A percentile compares a stretch with the other conserved stretches of the same genome.
phyloP scores from a whole-genome alignment of 1,140 invertebrate genomes.

The Polypedilum vanderplanki region DNA sequence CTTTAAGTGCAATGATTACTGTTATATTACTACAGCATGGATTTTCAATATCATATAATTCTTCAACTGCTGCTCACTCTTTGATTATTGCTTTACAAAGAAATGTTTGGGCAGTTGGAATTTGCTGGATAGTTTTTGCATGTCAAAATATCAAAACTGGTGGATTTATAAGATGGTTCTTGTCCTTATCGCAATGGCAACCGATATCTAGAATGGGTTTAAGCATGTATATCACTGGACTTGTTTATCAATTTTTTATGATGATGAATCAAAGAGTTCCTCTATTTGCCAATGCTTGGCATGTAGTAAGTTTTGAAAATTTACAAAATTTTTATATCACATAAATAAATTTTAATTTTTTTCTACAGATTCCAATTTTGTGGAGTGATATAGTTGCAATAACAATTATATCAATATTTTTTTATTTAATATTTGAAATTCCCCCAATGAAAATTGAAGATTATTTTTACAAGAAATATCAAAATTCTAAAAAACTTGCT shows the following conservation, averaged over 20 bases:
- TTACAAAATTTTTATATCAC: not conserved
- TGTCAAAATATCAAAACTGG: slow-evolving; percentile 48
- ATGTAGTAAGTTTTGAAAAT: not conserved
- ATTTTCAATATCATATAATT: not conserved
- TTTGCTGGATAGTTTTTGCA: slow-evolving; percentile 53
- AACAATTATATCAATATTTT: not conserved
- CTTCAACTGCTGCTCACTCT: slow-evolving; percentile 39
- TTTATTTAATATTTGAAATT: not conserved
- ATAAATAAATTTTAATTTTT: not conserved
- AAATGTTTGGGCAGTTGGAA: slow-evolving; percentile 45
- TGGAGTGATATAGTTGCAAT: not conserved
- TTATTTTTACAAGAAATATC: not conserved
- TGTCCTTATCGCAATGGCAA: not conserved
- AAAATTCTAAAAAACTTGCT: not conserved
- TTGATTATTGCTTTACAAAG: slow-evolving; percentile 49
- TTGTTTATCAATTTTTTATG: not conserved
- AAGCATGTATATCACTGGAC: not conserved
- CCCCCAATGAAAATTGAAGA: not conserved
- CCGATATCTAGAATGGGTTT: slow-evolving; percentile 10
- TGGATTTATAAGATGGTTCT: slow-evolving; percentile 36
- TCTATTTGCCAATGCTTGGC: too few species aligned
- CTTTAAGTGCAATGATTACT: not conserved
- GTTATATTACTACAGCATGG: not conserved
- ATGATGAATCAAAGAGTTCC: not conserved
- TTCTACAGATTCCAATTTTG: not conserved